phyloP scores from a whole-genome alignment of 2,888 invertebrate species.

The Rhamnusium bicolor region DNA sequence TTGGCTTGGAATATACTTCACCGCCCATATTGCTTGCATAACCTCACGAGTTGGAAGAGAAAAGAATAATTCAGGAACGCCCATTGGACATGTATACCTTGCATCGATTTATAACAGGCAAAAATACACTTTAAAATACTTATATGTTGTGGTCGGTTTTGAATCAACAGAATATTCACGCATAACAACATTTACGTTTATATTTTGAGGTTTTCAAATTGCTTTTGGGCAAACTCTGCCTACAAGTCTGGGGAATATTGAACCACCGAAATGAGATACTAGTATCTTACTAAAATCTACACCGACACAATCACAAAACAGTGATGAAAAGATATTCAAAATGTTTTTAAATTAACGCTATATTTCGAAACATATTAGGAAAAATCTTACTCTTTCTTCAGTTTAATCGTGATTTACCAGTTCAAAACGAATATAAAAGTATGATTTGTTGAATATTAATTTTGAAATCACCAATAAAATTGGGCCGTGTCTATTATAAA shows the following conservation, averaged over 20 bases:
- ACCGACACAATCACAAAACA: not conserved
- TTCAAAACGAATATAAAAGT: not conserved
- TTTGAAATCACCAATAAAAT: too few relatives aligned
- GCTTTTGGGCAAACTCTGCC: slow-evolving; percentile 67
- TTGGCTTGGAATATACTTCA: slow-evolving; percentile 66
- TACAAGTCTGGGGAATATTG: slow-evolving; percentile 58
- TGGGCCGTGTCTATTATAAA: too few relatives aligned
- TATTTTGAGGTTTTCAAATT: slow-evolving; percentile 68
- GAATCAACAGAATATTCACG: slow-evolving; percentile 50
- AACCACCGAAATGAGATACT: slow-evolving; percentile 44
- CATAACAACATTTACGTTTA: slow-evolving; percentile 59
- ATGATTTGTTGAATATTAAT: too few relatives aligned
- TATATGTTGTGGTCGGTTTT: slow-evolving; percentile 58
- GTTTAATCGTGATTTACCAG: not conserved
- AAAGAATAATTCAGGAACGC: slow-evolving; percentile 73
- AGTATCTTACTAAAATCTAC: slow-evolving; percentile 48
- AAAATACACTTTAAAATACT: slow-evolving; percentile 67
- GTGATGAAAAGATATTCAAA: not conserved
- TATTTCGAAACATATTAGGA: not conserved
- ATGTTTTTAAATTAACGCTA: not conserved
- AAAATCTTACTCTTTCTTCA: not conserved
- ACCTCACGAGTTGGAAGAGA: slow-evolving; percentile 72
- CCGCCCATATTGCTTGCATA: slow-evolving; percentile 73
- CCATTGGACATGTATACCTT: slow-evolving; percentile 72
- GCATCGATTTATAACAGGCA: slow-evolving; percentile 70